Evolutionary conservation across 2,113 vertebrate genomes (phyloP).

Genomic region (Pseudorhombus dupliciocellatus): DNA sequence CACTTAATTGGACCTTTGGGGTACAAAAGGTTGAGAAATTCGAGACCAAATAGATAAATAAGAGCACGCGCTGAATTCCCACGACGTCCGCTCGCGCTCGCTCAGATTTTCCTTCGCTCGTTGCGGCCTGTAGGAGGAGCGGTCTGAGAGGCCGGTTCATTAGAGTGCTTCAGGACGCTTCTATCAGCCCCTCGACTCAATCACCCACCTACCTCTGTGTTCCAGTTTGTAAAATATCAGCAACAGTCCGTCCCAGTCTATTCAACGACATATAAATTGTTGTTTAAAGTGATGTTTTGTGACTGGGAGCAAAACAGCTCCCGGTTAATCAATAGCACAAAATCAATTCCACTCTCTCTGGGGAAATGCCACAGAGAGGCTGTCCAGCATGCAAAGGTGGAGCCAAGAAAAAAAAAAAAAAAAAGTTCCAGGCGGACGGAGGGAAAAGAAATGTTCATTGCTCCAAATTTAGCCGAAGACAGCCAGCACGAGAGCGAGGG

Average conservation of each 20-base stretch:
- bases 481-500: slow-evolving; percentile 19
- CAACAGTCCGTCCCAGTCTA: slow-evolving; percentile 61
- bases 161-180: slow-evolving; percentile 65
- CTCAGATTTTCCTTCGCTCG: slow-evolving; percentile 60
- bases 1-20: slow-evolving; percentile 79
- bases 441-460: slow-evolving; percentile 29
- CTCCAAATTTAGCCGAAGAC: slow-evolving; percentile 29
- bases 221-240: slow-evolving; percentile 68
- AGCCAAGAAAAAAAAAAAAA: slow-evolving; percentile 42
- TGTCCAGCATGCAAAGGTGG: slow-evolving; percentile 48
- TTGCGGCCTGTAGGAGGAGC: slow-evolving; percentile 50
- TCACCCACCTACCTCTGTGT: slow-evolving; percentile 59
- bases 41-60: slow-evolving; percentile 78
- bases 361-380: slow-evolving; percentile 63
- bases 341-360: slow-evolving; percentile 69
- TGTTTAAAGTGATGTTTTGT: slow-evolving; percentile 78
- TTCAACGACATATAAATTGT: slow-evolving; percentile 73
- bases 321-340: slow-evolving; percentile 75
- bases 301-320: slow-evolving; percentile 73
- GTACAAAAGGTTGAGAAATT: slow-evolving; percentile 73
- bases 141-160: slow-evolving; percentile 72
- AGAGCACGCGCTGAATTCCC: slow-evolving; percentile 70
- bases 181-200: slow-evolving; percentile 63
- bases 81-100: slow-evolving; percentile 22
- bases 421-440: slow-evolving; percentile 45